phyloP scores from a whole-genome alignment of 1,140 invertebrate species.

The Ptiloglossa arizonensis region DNA sequence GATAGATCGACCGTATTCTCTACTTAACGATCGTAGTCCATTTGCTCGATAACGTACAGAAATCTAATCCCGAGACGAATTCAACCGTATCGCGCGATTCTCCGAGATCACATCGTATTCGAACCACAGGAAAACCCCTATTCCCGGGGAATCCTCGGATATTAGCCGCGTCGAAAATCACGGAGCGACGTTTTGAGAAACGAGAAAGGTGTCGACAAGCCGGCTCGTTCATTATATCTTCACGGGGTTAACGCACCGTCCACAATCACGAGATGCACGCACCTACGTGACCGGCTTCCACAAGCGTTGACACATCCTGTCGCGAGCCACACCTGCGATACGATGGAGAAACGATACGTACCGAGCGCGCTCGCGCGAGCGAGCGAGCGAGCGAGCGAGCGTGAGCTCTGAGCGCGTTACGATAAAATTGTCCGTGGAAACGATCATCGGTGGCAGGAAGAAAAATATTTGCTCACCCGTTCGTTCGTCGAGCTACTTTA shows the following conservation, averaged over 20 bases:
- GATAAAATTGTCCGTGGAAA: conserved; percentile 53
- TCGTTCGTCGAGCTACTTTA: not conserved
- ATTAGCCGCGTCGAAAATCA: conserved; percentile 6
- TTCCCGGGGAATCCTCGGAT: conserved; percentile 5
- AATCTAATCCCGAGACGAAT: no score
- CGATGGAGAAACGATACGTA: conserved; percentile 47
- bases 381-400: no score
- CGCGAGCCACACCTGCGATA: conserved; percentile 66
- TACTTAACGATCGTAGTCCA: no score
- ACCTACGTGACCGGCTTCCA: conserved; percentile 71
- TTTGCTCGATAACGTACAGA: no score
- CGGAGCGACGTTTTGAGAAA: conserved; percentile 50
- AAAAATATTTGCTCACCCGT: conserved; percentile 23
- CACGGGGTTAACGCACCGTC: conserved; percentile 65
- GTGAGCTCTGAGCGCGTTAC: no score
- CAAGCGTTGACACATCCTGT: conserved; percentile 72
- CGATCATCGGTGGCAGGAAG: conserved; percentile 20
- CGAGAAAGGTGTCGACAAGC: conserved; percentile 66
- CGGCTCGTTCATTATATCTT: conserved; percentile 62
- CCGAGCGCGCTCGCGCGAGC: no score
- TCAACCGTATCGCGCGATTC: no score
- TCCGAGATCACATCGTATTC: no score
- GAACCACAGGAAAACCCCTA: no score
- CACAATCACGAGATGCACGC: conserved; percentile 64
- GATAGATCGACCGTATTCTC: no score